phyloP scores from a whole-genome alignment of 2,113 vertebrate species.

The Martes martes region DNA sequence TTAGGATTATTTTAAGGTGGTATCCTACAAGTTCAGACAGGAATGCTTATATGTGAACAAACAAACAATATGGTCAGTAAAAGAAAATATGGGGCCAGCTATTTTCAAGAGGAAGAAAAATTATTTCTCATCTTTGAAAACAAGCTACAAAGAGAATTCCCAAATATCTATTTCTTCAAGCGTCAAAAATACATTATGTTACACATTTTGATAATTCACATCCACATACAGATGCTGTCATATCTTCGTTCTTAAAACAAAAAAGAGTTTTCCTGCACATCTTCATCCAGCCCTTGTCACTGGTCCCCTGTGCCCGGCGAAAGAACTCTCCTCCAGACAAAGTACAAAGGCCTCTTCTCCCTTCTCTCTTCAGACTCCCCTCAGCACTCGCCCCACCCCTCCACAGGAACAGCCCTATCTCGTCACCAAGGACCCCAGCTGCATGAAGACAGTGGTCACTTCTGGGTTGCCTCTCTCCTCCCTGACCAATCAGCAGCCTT shows the following conservation, averaged over 20 bases:
- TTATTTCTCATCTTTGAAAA: constrained; percentile 26
- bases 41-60: background rate
- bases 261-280: background rate
- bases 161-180: background rate
- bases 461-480: rapidly evolving
- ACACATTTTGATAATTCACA: background rate
- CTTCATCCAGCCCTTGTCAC: background rate
- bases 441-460: background rate
- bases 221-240: background rate
- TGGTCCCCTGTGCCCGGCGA: background rate
- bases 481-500: background rate
- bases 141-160: constrained; percentile 23
- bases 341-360: background rate
- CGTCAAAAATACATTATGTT: background rate
- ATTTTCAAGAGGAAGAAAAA: background rate
- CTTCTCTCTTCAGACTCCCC: background rate
- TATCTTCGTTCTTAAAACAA: background rate
- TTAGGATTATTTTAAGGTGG: background rate
- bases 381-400: background rate
- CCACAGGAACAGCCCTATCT: background rate
- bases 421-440: background rate
- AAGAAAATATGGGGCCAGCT: background rate
- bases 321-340: background rate
- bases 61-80: background rate
- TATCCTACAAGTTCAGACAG: background rate